These are phyloP conservation scores for Gadus macrocephalus DNA, from an alignment of 2,113 vertebrate species.

Conservation along the genomic window DNA sequence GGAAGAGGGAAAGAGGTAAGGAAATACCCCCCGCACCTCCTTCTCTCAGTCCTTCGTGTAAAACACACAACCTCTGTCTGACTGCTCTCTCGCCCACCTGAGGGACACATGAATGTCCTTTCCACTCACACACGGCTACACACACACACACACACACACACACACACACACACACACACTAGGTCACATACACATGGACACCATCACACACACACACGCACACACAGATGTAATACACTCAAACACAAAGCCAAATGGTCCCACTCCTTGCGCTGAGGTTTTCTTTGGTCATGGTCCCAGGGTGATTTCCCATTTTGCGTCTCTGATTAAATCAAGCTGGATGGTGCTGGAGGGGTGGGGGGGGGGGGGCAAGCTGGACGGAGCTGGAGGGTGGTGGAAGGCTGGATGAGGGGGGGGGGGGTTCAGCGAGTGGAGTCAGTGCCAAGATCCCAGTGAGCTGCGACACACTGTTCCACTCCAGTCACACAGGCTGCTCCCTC, in stretches of 20 bases:
- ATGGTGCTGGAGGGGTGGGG: conserved; percentile 54
- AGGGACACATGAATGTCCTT: conserved; percentile 55
- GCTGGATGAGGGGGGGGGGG: conserved; percentile 20
- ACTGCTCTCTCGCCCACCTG: conserved; percentile 54
- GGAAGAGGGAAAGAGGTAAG: conserved; percentile 27
- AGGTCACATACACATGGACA: too few species aligned
- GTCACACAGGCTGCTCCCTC: conserved; percentile 48
- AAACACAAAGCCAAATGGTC: too few species aligned
- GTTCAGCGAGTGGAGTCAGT: conserved; percentile 18
- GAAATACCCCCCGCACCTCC: conserved; percentile 35
- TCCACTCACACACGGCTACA: conserved; percentile 3
- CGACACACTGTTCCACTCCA: conserved; percentile 47
- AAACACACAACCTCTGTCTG: conserved; percentile 52
- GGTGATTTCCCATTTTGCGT: conserved; percentile 44
- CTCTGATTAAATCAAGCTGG: conserved; percentile 67
- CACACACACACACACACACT: too few species aligned
- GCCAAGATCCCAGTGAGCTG: conserved; percentile 45
- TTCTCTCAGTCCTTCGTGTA: conserved; percentile 25
- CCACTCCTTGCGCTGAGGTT: conserved; percentile 27
- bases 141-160: too few species aligned
- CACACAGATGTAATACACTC: too few species aligned
- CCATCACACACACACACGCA: too few species aligned
- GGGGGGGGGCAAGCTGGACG: conserved; percentile 52
- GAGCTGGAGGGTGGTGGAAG: conserved; percentile 44
- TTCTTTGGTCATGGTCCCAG: conserved; percentile 44